Evolutionary conservation across 2,888 invertebrate species (phyloP).

Genomic region (Meteorus colon): DNA sequence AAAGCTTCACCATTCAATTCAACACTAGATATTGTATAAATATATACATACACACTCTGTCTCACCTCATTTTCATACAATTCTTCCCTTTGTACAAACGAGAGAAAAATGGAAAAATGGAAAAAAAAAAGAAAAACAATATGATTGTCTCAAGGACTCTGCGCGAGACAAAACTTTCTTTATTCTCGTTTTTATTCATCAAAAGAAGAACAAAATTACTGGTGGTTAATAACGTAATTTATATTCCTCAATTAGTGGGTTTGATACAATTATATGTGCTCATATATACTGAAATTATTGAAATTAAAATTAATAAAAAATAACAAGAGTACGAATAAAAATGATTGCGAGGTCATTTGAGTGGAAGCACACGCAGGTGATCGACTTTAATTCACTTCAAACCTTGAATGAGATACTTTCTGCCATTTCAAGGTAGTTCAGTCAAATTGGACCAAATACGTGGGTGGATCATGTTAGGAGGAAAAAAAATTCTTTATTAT

Average conservation of each 20-base stretch:
- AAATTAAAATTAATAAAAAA: constrained; percentile 16
- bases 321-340: constrained; percentile 9
- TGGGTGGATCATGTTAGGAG: no score
- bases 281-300: background rate
- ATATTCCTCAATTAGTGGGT: constrained; percentile 52
- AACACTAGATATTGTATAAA: constrained; percentile 18
- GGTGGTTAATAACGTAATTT: constrained; percentile 54
- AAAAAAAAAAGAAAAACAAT: background rate
- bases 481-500: no score
- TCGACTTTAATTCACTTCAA: no score
- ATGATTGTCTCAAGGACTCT: constrained; percentile 42
- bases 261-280: background rate
- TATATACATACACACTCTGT: constrained; percentile 3
- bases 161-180: constrained; percentile 23
- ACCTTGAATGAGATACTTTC: no score
- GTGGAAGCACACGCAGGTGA: no score
- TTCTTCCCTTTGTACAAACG: constrained; percentile 25
- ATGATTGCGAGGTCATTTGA: background rate
- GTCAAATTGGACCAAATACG: no score
- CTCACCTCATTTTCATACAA: constrained; percentile 16
- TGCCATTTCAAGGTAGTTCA: no score
- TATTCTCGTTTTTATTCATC: constrained; percentile 2
- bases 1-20: constrained; percentile 15
- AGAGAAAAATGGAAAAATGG: constrained; percentile 23
- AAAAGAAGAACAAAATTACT: constrained; percentile 48